Evolutionary conservation across 1,140 invertebrate species (phyloP), one percentile per base, ranked within the genome.

Genomic region (Conus betulinus): DNA sequence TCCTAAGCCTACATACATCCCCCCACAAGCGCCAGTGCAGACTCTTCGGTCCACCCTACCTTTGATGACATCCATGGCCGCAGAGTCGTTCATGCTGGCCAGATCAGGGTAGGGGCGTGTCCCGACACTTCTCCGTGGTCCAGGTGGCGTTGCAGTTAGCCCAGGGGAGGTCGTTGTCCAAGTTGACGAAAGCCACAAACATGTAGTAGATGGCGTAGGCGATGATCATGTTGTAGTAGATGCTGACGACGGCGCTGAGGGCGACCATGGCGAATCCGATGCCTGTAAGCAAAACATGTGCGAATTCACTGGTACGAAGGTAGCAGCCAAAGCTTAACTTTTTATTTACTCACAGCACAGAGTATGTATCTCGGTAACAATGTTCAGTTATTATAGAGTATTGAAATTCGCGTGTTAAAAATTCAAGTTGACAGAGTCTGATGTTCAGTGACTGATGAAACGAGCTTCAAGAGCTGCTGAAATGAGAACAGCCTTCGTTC

Each of bases 211-310:
- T 88, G 27, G 94, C 92, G 92, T 95, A 96, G 67, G 94, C 93
- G 88, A 95, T 95, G 74, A 95, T 94, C 67, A 95, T 91, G 90
- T 95, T 95, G 90, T 95, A 95, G 90, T 95, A 95, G 90, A 96
- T 90, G 55, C 88, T 85, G 8, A 93, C 92, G 86, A 94, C 90
- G 17, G 86, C 92, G 78, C 93, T 94, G 74, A 94, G 91, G 17
- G 93, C 87, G 23, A 93, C 89, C 94, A 95, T 95, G 8, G 91
- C 94, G 88, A 91, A 93, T 1, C 94, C 94, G 78, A 94, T 91
- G 79, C 94, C 94, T 94, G 89, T 8, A 63, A 63, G 60, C 60
- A 63, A 63, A 39, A 3, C 39, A 39, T 39, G 39, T 39, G 39
- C 39, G 39, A 3, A 39, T 39, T 39, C 39, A 39, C 39, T 39